Conservation (phyloP, 2,113 vertebrate genomes). For the Morone saxatilis region DNA sequence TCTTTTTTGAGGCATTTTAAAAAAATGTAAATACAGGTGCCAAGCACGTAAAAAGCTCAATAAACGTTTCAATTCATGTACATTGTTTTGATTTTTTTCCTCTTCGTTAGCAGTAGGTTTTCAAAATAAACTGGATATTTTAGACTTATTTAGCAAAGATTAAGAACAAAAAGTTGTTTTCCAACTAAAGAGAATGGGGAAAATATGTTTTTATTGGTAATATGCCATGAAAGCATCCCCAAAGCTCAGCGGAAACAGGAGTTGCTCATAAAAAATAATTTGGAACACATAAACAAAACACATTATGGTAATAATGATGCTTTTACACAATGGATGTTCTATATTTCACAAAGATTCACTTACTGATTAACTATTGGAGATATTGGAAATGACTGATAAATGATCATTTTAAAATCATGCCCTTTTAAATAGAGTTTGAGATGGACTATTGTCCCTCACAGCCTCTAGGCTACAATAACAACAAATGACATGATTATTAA, state of each 20-base stretch:
- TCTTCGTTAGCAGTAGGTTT: not conserved
- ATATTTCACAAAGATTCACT: constrained; percentile 16
- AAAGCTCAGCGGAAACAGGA: constrained; percentile 12
- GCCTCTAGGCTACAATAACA: constrained; percentile 30
- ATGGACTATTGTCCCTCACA: not conserved
- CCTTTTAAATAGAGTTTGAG: not conserved
- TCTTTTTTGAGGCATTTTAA: constrained; percentile 88
- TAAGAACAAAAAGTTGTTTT: not conserved
- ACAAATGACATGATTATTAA: constrained; percentile 62
- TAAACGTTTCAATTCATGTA: constrained; percentile 90
- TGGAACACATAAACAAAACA: constrained; percentile 2
- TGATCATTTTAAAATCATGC: not conserved
- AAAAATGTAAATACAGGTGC: constrained; percentile 95
- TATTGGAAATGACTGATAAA: constrained; percentile 8
- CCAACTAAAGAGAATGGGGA: not conserved
- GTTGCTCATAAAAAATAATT: constrained; percentile 1
- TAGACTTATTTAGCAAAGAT: too few relatives aligned
- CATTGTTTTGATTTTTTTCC: constrained; percentile 43
- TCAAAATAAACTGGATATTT: too few relatives aligned
- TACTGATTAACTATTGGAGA: too few relatives aligned
- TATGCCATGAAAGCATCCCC: not conserved
- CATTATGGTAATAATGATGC: not conserved
- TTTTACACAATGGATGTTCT: not conserved
- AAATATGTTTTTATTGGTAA: not conserved
- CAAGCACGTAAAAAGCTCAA: constrained; percentile 95